Evolutionary conservation across 2,113 vertebrate genomes (phyloP).

Genomic region (Aspidoscelis tigris): DNA sequence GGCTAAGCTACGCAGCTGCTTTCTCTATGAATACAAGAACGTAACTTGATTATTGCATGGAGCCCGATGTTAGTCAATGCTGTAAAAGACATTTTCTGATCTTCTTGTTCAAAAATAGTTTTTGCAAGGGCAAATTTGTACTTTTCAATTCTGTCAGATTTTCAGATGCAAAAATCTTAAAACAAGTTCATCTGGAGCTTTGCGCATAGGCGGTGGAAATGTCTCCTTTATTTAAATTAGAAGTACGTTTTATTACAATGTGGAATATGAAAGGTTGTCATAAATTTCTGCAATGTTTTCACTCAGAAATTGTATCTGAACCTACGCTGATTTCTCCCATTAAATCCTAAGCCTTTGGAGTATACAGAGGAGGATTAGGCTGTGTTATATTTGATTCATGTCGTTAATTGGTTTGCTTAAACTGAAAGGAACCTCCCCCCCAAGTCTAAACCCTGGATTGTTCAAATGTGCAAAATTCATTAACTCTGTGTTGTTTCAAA

Average conservation of each 20-base stretch:
- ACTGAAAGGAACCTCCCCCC: constrained; percentile 36
- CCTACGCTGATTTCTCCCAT: constrained; percentile 56
- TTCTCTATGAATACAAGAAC: rapidly evolving
- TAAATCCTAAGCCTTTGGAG: constrained; percentile 69
- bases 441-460: constrained; percentile 48
- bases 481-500: background rate
- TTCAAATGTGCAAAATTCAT: constrained; percentile 61
- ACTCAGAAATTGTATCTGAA: constrained; percentile 69
- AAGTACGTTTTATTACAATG: constrained; percentile 42
- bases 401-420: constrained; percentile 73
- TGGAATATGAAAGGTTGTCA: constrained; percentile 54
- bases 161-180: too few relatives aligned
- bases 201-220: constrained; percentile 1
- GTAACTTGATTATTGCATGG: background rate
- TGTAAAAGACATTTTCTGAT: constrained; percentile 8
- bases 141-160: constrained; percentile 40
- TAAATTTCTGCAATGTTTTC: constrained; percentile 56
- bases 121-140: constrained; percentile 27
- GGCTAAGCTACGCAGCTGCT: background rate
- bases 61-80: constrained; percentile 37
- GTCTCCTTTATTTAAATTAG: constrained; percentile 45
- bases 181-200: constrained; percentile 34
- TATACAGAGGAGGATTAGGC: constrained; percentile 62
- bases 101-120: constrained; percentile 18
- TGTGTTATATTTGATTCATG: constrained; percentile 69